A percentile compares a stretch with the other conserved stretches of the same genome.
phyloP scores from a whole-genome alignment of 2,797 vertebrate species.

The Phalanger gymnotis region DNA sequence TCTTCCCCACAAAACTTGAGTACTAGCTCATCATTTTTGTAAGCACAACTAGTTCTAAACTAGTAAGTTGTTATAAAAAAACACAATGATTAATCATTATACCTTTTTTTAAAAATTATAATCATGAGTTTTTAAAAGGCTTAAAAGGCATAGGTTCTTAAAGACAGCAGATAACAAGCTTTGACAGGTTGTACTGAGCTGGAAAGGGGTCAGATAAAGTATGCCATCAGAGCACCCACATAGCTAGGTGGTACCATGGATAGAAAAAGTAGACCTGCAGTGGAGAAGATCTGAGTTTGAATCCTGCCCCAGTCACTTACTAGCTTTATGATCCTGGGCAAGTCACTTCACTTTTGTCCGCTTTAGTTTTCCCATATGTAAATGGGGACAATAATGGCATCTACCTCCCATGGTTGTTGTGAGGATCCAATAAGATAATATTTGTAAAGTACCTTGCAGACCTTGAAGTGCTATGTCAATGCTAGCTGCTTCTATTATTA shows the following conservation, averaged over 20 bases:
- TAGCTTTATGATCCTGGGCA: neutral
- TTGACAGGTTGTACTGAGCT: neutral
- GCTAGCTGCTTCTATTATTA: neutral
- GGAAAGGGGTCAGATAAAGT: neutral
- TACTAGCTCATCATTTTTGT: constrained; percentile 39
- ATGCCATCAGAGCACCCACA: neutral
- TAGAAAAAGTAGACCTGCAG: neutral
- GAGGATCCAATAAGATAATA: neutral
- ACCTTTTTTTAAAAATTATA: neutral
- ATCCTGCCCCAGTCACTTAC: neutral
- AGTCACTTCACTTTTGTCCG: neutral
- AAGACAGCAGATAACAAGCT: neutral
- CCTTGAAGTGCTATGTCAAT: neutral
- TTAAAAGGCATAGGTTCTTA: neutral
- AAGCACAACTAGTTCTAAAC: constrained; percentile 1
- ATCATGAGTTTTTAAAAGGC: neutral
- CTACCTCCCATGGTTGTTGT: neutral
- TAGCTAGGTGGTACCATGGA: neutral
- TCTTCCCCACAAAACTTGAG: neutral
- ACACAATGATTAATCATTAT: neutral
- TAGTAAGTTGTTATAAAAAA: neutral
- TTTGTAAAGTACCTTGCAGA: neutral
- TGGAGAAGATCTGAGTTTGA: neutral
- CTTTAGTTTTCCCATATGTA: neutral
- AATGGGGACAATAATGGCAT: neutral